These are phyloP conservation scores for Mastomys natalensis DNA, from an alignment of 2,113 vertebrate genomes.

Conservation along the genomic window DNA sequence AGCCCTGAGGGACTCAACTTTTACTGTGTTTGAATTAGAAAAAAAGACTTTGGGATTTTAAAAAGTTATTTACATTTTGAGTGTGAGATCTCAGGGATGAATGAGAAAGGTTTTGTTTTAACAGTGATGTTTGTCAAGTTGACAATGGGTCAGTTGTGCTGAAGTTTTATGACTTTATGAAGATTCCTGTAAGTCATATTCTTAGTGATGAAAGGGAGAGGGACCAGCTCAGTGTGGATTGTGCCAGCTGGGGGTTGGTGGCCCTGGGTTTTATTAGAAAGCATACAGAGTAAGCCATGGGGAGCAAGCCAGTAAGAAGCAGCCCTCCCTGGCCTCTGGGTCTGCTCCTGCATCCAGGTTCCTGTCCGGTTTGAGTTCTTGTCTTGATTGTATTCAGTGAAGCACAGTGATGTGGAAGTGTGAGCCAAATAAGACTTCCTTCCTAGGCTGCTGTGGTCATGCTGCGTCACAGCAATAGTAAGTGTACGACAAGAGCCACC, in stretches of 20 bases:
- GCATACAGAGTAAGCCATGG: background rate
- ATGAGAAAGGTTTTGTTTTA: background rate
- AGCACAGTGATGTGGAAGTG: background rate
- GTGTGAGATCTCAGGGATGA: background rate
- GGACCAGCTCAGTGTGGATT: background rate
- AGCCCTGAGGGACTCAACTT: background rate
- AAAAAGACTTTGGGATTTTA: background rate
- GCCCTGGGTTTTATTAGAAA: background rate
- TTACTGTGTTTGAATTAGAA: background rate
- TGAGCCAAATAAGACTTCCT: background rate
- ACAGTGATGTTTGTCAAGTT: background rate
- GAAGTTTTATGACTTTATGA: background rate
- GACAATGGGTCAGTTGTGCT: background rate
- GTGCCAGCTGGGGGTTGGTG: background rate
- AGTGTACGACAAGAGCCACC: background rate
- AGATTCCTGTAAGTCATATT: background rate
- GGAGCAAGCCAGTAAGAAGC: background rate
- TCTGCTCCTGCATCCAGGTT: no score
- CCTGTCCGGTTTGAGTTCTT: background rate
- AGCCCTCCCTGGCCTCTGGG: background rate
- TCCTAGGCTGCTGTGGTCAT: background rate
- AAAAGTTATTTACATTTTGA: background rate
- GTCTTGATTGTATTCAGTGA: background rate
- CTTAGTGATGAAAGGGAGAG: background rate
- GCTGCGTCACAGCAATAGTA: background rate